Base-by-base conservation (phyloP, 2,797 vertebrate species). In the Clarias pachynema region DNA sequence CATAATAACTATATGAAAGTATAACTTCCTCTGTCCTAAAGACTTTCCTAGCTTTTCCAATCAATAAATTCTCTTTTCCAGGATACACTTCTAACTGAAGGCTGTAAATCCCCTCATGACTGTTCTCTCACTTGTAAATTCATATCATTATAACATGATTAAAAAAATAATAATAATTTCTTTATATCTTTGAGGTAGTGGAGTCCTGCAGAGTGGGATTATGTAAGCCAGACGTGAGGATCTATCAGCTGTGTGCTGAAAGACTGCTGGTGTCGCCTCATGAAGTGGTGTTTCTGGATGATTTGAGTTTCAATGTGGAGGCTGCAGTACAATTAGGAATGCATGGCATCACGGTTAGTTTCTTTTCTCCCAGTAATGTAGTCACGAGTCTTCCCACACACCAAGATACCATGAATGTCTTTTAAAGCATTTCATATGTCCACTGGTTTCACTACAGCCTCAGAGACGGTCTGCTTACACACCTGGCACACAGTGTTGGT, bases 271-370 rank as follows among this genome's bases (percentile, higher is more conserved):
- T 95, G 60, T 91, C 87, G 31, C 93, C 96, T 75, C 89, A 91
- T 0, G 94, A 96, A 62, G 92, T 95, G 59, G 87, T 97, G 87
- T 93, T 96, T 79, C 94, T 97, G 0, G 96, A 96, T 53, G 95
- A 93, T 85, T 89, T 94, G 69, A 93, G 92, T 80, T 88, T 84
- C 20, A 96, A 94, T 69, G 83, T 96, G 73, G 88, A 94, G 90
- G 91, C 92, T 68, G 96, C 96, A 63, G 91, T 93, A 29, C 92
- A 93, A 78, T 90, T 96, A 57, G 96, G 96, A 77, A 93, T 96
- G 37, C 86, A 66, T 56, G 95, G 94, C 0, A 91, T 96, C 85
- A 93, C 95, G 94, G 96, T 96, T 56, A 82, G 83, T 65, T 44
- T 44, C 44, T 10, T 44, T 22, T 78, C 1, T 60, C n/a, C 6